phyloP scores from a whole-genome alignment of 1,140 invertebrate genomes.

The Drusus annulatus region DNA sequence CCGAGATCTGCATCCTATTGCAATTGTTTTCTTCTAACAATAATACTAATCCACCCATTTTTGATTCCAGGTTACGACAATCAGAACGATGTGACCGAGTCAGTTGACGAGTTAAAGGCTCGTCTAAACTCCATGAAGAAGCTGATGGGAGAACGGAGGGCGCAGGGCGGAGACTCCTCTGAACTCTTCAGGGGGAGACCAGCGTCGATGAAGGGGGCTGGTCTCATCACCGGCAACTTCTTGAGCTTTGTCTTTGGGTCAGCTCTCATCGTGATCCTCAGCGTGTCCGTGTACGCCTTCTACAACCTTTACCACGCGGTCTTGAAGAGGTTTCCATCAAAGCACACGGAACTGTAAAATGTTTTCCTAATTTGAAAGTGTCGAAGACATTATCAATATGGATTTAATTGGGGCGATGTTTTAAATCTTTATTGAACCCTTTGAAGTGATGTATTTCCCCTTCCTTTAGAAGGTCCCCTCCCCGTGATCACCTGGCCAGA shows the following conservation, averaged over 20 bases:
- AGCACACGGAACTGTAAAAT: constrained; percentile 82
- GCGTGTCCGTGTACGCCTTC: constrained; percentile 86
- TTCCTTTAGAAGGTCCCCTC: no score
- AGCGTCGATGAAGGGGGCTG: constrained; percentile 70
- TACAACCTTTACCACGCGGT: constrained; percentile 87
- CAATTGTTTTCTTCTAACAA: no score
- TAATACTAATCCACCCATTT: neutral
- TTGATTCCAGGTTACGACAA: constrained; percentile 49
- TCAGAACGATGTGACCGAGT: constrained; percentile 76
- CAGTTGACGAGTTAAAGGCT: constrained; percentile 84
- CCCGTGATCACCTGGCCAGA: no score
- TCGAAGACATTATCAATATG: neutral
- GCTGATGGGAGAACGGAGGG: constrained; percentile 81
- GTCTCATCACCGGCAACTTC: constrained; percentile 85
- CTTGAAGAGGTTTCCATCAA: constrained; percentile 83
- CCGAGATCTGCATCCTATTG: no score
- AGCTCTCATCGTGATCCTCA: constrained; percentile 82
- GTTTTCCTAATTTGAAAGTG: neutral
- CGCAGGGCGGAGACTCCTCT: constrained; percentile 65
- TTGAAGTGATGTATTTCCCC: no score
- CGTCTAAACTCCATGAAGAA: constrained; percentile 84
- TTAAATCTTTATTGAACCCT: no score
- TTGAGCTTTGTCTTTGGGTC: constrained; percentile 84
- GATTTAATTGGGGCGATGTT: no score
- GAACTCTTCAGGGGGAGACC: constrained; percentile 69